Conservation (phyloP, 2,113 vertebrate species). For the Protobothrops mucrosquamatus region DNA sequence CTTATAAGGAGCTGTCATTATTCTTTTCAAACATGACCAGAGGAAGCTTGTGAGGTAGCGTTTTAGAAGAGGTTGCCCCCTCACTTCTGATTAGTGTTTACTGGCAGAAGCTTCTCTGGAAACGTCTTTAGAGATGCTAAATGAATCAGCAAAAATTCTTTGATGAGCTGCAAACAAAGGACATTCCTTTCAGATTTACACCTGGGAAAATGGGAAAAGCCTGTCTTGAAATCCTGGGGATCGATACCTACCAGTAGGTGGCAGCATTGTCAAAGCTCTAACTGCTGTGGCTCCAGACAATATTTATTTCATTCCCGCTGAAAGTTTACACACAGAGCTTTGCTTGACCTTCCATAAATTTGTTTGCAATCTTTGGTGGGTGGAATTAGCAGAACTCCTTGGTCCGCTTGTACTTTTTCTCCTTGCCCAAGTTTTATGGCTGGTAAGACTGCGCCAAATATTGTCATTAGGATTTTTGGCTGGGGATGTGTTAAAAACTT, state of each 20-base stretch:
- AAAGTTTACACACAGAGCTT: conserved; percentile 58
- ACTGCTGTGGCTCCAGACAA: not conserved
- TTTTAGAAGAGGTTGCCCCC: not conserved
- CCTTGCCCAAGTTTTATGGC: conserved; percentile 65
- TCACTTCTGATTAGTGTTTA: not conserved
- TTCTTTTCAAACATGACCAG: not conserved
- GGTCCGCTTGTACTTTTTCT: conserved; percentile 61
- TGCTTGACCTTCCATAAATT: conserved; percentile 75
- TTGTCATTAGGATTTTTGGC: not conserved
- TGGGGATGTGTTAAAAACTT: not conserved
- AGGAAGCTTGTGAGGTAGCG: not conserved
- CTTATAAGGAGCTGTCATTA: not conserved
- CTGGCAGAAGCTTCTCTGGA: not conserved
- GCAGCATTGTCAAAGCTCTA: conserved; percentile 76
- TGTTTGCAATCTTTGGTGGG: conserved; percentile 68
- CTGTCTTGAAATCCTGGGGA: rapidly evolving
- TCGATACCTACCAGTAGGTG: conserved; percentile 69
- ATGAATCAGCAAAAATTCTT: rapidly evolving
- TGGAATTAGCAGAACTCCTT: conserved; percentile 72
- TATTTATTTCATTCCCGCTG: not conserved
- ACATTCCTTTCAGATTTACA: rapidly evolving
- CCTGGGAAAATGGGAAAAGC: rapidly evolving
- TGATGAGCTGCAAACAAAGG: rapidly evolving
- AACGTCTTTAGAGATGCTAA: not conserved
- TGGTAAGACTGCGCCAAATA: not conserved